Conservation (phyloP, 2,797 vertebrate genomes). For the Anabas testudineus region DNA sequence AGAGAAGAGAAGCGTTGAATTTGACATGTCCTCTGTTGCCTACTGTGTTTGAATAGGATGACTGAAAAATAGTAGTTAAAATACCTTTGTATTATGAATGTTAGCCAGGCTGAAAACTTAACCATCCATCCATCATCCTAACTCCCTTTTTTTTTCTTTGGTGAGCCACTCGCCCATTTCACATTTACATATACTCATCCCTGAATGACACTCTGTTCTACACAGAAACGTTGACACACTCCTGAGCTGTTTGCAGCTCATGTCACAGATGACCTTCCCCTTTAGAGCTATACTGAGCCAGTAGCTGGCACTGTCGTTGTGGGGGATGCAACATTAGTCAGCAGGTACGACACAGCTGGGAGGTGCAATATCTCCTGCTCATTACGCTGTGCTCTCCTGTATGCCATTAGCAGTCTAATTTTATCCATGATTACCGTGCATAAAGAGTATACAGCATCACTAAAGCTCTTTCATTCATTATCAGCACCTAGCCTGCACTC, state of each 20-base stretch:
- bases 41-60: no score
- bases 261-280: conserved; percentile 61
- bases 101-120: no score
- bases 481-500: conserved; percentile 1
- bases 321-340: conserved; percentile 72
- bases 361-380: conserved; percentile 57
- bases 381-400: conserved; percentile 58
- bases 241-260: conserved; percentile 39
- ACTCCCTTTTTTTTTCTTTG: no score
- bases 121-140: no score
- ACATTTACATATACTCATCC: no score
- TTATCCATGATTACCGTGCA: conserved; percentile 49
- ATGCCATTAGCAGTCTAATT: conserved; percentile 61
- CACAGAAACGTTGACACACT: conserved; percentile 33
- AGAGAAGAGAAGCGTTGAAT: no score
- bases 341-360: conserved; percentile 67
- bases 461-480: conserved; percentile 52
- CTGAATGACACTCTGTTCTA: neutral
- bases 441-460: conserved; percentile 45
- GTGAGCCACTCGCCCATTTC: no score
- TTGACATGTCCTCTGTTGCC: no score
- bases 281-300: conserved; percentile 49
- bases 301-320: conserved; percentile 44
- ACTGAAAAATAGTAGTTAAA: no score
- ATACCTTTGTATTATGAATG: no score